Percentiles rank a stretch among this genome's conserved stretches.
Conservation (phyloP, 2,797 vertebrate species). For the Bovichtus diacanthus region DNA sequence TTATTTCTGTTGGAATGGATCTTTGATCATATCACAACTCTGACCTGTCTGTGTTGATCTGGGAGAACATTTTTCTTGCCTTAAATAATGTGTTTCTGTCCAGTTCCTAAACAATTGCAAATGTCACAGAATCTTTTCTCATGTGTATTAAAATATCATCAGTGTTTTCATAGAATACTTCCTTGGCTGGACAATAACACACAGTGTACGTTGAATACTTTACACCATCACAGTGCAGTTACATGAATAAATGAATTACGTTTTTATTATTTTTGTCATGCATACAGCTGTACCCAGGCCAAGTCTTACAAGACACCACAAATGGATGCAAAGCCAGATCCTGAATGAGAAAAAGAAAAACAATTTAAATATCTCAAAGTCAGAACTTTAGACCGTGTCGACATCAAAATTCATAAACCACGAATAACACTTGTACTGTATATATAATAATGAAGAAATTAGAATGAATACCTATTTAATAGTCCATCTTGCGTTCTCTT, state of each 20-base stretch:
- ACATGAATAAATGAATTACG: neutral
- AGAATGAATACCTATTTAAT: neutral
- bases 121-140: neutral
- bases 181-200: neutral
- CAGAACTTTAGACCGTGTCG: neutral
- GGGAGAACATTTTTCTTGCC: neutral
- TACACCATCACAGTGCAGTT: neutral
- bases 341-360: neutral
- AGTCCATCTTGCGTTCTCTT: neutral
- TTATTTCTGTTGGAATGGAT: neutral
- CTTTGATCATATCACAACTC: slow-evolving; percentile 23
- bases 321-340: neutral
- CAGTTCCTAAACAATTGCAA: neutral
- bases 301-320: neutral
- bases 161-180: neutral
- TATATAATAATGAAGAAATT: neutral
- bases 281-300: neutral
- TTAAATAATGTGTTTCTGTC: slow-evolving; percentile 2
- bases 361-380: slow-evolving; percentile 8
- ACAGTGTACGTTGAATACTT: neutral
- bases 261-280: slow-evolving; percentile 13
- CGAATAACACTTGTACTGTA: neutral
- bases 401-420: slow-evolving; percentile 15
- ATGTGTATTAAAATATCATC: neutral
- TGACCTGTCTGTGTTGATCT: slow-evolving; percentile 8